Percentiles rank a stretch among this genome's conserved stretches.
phyloP scores from a whole-genome alignment of 2,888 invertebrate genomes.

The Rugalucina vietnamica region DNA sequence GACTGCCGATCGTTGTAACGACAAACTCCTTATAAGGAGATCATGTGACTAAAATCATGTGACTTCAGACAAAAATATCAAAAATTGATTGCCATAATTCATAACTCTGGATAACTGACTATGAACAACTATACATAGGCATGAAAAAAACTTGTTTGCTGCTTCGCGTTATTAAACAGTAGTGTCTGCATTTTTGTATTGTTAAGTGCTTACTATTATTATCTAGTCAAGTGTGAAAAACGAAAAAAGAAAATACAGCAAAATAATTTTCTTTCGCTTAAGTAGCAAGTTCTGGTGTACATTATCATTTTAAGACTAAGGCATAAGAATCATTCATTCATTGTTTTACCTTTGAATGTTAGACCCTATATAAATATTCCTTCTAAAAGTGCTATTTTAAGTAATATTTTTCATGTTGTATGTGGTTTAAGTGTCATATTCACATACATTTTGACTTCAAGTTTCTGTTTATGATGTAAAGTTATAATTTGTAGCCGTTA shows the following conservation, averaged over 20 bases:
- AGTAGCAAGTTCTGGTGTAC: no score
- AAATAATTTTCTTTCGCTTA: not conserved
- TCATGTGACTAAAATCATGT: not conserved
- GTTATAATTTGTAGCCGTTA: not conserved
- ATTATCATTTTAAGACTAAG: no score
- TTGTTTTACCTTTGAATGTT: not conserved
- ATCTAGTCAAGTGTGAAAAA: not conserved
- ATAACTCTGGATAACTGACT: no score
- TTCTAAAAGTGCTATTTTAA: constrained; percentile 8
- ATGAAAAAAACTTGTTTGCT: not conserved
- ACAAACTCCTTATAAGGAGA: constrained; percentile 65
- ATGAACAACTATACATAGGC: not conserved
- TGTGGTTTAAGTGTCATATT: constrained; percentile 2
- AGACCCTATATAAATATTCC: not conserved
- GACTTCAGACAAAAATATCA: not conserved
- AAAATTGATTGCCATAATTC: not conserved
- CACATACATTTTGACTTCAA: not conserved
- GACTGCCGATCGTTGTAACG: constrained; percentile 71
- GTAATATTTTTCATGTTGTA: not conserved
- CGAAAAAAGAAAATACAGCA: not conserved
- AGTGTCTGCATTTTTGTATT: not conserved
- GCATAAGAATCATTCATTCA: not conserved
- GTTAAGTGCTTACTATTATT: constrained; percentile 2
- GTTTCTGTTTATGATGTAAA: not conserved
- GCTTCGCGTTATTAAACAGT: not conserved